Base-by-base conservation (phyloP, 2,888 invertebrate species). In the Tethea ocularis region DNA sequence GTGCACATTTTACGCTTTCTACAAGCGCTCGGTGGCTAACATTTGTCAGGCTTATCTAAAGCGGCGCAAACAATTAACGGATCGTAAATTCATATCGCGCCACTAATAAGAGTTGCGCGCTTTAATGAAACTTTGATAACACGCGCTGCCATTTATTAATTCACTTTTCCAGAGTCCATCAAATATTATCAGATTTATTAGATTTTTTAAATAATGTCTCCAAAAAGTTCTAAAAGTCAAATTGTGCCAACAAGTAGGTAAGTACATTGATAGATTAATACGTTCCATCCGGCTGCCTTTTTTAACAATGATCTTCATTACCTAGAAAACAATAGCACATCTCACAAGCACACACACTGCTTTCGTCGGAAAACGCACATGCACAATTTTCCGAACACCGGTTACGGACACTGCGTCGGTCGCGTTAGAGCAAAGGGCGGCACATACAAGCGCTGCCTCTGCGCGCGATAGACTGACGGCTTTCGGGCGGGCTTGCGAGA, bases 271-370 rank as follows among this genome's bases (percentile, higher is more conserved):
- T 81, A 71, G 71, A 77, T 77, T 79, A 83, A 81, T 82, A 82
- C 71, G 72, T 80, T 77, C 81, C 78, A 86, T 87, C 84, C 86
- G 83, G 84, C 83, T 84, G 88, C 86, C 85, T 87, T 84, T 86
- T 85, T 80, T 75, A 86, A 86, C 78, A 87, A 83, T 81, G 80
- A 79, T 83, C 75, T 74, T 83, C 80, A 69, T 92, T 91, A 93
- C 93, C 93, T 93, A 93, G 89, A 88, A 91, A 93, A 93, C 90
- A 92, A 93, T 89, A 89, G 91, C 92, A 93, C 92, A 92, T 93
- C 87, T 88, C 93, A 92, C 91, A 88, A 87, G 82, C 89, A 92
- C 91, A 91, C 87, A 92, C 92, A 91, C 91, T 89, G 86, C 87
- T 86, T 80, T 85, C 82, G 83, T 87, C 91, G 92, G 92, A 91